Conservation (phyloP, 1,140 invertebrate genomes). For the Tetramorium alpestre region DNA sequence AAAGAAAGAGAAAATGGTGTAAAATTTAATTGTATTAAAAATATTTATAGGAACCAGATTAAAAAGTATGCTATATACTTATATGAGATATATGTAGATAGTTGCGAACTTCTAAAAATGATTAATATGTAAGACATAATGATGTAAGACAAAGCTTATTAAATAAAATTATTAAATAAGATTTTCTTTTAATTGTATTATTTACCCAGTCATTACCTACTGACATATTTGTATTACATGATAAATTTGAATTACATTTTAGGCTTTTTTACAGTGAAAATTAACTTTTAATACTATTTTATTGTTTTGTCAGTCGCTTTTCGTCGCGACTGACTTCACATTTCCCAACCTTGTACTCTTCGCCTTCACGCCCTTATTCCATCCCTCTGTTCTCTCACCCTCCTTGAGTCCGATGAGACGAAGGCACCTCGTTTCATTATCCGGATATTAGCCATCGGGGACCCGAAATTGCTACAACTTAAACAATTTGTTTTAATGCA, state of each 20-base stretch:
- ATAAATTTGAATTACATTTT: slow-evolving; percentile 55
- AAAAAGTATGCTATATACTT: background rate
- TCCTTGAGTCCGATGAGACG: slow-evolving; percentile 65
- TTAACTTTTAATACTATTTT: slow-evolving; percentile 82
- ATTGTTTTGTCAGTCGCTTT: slow-evolving; percentile 82
- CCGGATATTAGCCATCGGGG: slow-evolving; percentile 85
- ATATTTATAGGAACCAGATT: background rate
- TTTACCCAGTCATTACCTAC: background rate
- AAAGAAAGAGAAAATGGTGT: background rate
- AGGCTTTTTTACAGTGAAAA: slow-evolving; percentile 73
- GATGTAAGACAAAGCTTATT: background rate
- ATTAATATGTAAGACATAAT: background rate
- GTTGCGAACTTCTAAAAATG: background rate
- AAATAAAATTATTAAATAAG: background rate
- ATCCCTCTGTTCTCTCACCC: slow-evolving; percentile 72
- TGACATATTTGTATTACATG: background rate
- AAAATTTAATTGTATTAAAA: slow-evolving; percentile 5
- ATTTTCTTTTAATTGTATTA: background rate
- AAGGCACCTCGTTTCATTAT: slow-evolving; percentile 83
- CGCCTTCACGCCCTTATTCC: slow-evolving; percentile 63
- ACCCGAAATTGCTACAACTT: slow-evolving; percentile 85
- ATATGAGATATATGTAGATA: background rate
- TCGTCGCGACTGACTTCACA: slow-evolving; percentile 71
- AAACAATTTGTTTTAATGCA: slow-evolving; percentile 85
- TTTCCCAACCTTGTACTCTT: slow-evolving; percentile 65